These are phyloP conservation scores for Malacosoma neustria DNA, from an alignment of 2,888 invertebrate genomes.

Conservation along the genomic window DNA sequence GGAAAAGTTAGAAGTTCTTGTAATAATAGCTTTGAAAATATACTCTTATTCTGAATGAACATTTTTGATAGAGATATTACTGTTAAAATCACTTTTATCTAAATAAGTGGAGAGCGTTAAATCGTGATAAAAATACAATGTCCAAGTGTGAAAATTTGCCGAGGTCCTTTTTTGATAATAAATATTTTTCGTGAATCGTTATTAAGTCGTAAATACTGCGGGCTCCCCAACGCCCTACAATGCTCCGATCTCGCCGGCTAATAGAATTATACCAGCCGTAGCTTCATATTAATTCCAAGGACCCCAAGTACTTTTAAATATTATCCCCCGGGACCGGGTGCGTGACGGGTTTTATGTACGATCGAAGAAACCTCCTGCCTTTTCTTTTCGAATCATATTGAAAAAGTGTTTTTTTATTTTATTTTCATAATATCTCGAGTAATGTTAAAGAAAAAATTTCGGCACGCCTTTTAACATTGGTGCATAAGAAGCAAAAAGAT, in stretches of 20 bases:
- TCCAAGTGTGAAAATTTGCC: background rate
- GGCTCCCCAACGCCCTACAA: constrained; percentile 21
- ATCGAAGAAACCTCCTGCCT: constrained; percentile 2
- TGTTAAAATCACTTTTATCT: too few species aligned
- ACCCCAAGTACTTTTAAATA: constrained; percentile 41
- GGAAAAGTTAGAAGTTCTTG: too few species aligned
- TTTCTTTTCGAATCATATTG: background rate
- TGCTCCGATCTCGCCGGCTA: constrained; percentile 32
- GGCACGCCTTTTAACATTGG: too few species aligned
- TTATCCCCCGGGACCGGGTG: constrained; percentile 26
- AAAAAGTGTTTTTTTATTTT: too few species aligned
- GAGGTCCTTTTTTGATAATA: background rate
- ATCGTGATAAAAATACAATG: background rate
- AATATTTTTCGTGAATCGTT: constrained; percentile 16
- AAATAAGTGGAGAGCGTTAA: background rate
- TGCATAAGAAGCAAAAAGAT: too few species aligned
- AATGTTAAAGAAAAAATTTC: too few species aligned
- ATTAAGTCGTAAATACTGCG: constrained; percentile 44
- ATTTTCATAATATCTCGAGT: too few species aligned
- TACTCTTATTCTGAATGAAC: too few species aligned
- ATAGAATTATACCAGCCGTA: constrained; percentile 54
- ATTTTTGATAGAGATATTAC: too few species aligned
- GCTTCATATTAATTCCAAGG: constrained; percentile 48
- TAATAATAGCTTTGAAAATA: too few species aligned
- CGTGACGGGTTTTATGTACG: constrained; percentile 26